A percentile compares a stretch with the other conserved stretches of the same genome.
Evolutionary conservation across 2,113 vertebrate genomes (phyloP).

Genomic region (Odocoileus hemionus): DNA sequence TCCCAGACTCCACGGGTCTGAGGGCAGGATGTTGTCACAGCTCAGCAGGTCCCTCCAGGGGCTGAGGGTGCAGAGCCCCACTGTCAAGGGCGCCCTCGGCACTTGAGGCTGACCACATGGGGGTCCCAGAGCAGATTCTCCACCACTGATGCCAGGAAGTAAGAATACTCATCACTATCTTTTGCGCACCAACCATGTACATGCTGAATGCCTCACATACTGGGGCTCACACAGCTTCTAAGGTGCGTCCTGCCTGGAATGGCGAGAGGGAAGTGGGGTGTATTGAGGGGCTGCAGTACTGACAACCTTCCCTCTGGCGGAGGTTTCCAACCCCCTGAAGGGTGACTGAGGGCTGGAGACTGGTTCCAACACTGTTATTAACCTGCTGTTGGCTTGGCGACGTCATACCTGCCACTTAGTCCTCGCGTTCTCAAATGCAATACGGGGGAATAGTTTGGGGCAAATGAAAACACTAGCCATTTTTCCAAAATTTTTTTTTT

Average conservation of each 20-base stretch:
- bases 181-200: accelerated
- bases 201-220: neutral
- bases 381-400: neutral
- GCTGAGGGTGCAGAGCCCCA: neutral
- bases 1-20: neutral
- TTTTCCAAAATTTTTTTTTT: neutral
- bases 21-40: neutral
- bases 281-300: neutral
- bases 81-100: neutral
- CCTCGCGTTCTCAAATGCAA: neutral
- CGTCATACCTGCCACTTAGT: neutral
- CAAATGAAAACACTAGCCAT: neutral
- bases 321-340: neutral
- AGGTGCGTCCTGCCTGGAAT: neutral
- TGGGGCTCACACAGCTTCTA: neutral
- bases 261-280: neutral
- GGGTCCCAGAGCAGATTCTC: neutral
- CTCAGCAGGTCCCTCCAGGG: neutral
- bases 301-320: neutral
- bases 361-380: neutral
- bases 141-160: neutral
- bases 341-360: neutral
- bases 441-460: neutral
- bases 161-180: neutral
- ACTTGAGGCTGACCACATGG: neutral